Percentiles rank a stretch among this genome's conserved stretches.
These are phyloP conservation scores for Agelaius tricolor DNA, from an alignment of 2,113 vertebrate species.

Conservation along the genomic window DNA sequence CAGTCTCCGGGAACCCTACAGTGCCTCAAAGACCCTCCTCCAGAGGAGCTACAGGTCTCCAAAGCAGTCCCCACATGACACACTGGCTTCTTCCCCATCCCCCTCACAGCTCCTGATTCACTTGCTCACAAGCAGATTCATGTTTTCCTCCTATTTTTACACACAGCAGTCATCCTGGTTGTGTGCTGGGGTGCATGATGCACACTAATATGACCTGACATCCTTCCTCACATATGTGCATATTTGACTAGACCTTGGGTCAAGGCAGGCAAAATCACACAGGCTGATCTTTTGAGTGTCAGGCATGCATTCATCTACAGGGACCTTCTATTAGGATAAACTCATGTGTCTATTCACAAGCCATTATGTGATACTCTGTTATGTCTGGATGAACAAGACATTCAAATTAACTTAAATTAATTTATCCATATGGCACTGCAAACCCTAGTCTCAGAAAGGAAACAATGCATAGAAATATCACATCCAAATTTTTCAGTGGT, in stretches of 20 bases:
- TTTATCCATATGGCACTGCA: background rate
- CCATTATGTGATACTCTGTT: background rate
- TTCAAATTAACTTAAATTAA: background rate
- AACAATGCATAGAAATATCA: background rate
- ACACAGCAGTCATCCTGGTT: background rate
- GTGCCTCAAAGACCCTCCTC: background rate
- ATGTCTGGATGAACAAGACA: background rate
- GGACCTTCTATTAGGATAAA: background rate
- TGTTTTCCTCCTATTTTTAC: conserved; percentile 53
- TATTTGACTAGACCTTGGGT: background rate
- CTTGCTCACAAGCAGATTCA: background rate
- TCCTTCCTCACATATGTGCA: background rate
- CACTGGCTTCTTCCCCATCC: rapidly evolving
- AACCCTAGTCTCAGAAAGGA: background rate
- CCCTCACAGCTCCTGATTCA: background rate
- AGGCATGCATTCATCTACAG: background rate
- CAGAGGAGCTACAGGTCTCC: background rate
- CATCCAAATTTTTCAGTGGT: background rate
- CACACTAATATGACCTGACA: background rate
- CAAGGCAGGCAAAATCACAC: background rate
- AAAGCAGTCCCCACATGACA: background rate
- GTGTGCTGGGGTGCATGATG: background rate
- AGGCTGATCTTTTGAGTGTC: background rate
- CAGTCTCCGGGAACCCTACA: background rate
- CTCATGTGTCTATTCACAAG: background rate